Evolutionary conservation across 1,140 invertebrate species (phyloP).

Genomic region (Drosophila bocqueti): DNA sequence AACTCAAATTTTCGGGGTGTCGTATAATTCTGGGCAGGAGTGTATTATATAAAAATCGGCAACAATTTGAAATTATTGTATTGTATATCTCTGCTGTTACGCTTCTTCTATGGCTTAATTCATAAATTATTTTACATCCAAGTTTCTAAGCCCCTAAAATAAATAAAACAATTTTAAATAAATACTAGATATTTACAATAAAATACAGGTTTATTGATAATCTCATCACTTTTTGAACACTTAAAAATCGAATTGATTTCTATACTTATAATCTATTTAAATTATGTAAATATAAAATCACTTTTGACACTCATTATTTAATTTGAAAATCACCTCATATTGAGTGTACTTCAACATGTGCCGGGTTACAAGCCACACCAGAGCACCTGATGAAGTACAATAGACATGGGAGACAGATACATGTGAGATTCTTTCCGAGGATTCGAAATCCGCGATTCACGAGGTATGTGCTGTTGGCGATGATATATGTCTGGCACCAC

Average conservation of each 20-base stretch:
- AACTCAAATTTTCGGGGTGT: too few relatives aligned
- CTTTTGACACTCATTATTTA: neutral
- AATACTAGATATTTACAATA: neutral
- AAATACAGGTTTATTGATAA: neutral
- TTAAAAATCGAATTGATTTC: neutral
- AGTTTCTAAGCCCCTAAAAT: neutral
- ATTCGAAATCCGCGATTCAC: constrained; percentile 14
- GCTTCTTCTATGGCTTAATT: neutral
- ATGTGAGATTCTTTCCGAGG: constrained; percentile 9
- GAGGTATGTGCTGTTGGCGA: constrained; percentile 1
- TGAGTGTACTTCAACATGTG: constrained; percentile 98
- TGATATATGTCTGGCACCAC: constrained; percentile 86
- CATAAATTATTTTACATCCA: too few relatives aligned
- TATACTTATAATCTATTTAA: neutral
- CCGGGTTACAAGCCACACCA: constrained; percentile 94
- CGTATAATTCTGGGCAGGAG: too few relatives aligned
- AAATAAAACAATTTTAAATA: neutral
- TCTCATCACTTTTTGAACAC: neutral
- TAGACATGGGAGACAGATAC: constrained; percentile 91
- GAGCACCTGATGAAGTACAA: constrained; percentile 99
- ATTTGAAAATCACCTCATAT: constrained; percentile 86
- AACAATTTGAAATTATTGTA: too few relatives aligned
- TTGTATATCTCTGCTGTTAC: neutral
- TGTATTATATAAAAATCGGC: too few relatives aligned
- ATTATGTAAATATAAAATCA: neutral